Percentiles rank a stretch among this genome's conserved stretches.
phyloP scores from a whole-genome alignment of 2,797 vertebrate species.

The Urocyon cinereoargenteus region DNA sequence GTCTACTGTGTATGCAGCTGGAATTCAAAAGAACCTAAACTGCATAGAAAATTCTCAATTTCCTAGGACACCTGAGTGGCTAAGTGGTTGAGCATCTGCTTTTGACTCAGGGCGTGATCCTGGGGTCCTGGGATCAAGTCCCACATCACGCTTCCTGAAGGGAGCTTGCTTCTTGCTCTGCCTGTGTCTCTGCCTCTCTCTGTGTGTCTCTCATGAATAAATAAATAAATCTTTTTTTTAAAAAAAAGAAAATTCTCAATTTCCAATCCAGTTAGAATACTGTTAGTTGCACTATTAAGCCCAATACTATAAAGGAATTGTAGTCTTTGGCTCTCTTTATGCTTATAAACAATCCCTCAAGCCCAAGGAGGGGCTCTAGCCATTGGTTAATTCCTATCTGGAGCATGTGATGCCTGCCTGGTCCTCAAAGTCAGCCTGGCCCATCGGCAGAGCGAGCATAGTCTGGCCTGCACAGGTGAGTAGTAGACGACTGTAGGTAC shows the following conservation, averaged over 20 bases:
- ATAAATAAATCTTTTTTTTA: too few species aligned
- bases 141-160: too few species aligned
- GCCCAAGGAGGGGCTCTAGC: background rate
- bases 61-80: background rate
- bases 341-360: background rate
- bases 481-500: background rate
- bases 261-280: background rate
- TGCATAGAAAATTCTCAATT: background rate
- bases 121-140: too few species aligned
- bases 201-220: too few species aligned
- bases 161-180: too few species aligned
- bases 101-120: too few species aligned
- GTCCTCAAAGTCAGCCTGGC: background rate
- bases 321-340: background rate
- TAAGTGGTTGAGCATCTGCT: too few species aligned
- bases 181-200: too few species aligned
- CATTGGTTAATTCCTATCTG: background rate
- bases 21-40: conserved; percentile 7
- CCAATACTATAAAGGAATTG: background rate
- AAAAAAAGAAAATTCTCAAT: background rate
- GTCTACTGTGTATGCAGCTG: background rate
- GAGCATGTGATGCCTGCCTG: background rate
- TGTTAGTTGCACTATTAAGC: conserved; percentile 41
- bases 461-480: background rate
- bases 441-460: background rate